phyloP scores from a whole-genome alignment of 1,140 invertebrate genomes.

The Procambarus clarkii region DNA sequence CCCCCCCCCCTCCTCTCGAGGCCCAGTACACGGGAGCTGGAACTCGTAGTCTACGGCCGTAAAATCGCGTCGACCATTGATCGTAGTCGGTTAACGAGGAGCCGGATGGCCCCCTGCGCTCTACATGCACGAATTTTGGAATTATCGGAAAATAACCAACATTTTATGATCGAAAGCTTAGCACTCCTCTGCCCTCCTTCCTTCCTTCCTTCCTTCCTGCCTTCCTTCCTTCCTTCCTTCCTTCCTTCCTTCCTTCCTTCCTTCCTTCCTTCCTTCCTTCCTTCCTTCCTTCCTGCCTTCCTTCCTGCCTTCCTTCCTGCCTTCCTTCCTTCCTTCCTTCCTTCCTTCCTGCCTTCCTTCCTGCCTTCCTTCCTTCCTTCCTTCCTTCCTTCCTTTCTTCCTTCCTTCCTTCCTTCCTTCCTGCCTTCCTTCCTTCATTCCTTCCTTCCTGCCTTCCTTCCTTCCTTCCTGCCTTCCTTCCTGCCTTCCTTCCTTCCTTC shows the following conservation, averaged over 20 bases:
- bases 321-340: too few relatives aligned
- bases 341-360: neutral
- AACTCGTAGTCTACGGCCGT: neutral
- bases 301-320: neutral
- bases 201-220: neutral
- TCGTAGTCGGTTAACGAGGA: neutral
- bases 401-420: neutral
- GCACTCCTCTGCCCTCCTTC: too few relatives aligned
- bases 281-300: neutral
- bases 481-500: neutral
- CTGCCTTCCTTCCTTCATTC: neutral
- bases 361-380: neutral
- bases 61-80: conserved; percentile 10
- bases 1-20: neutral
- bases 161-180: neutral
- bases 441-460: neutral
- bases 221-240: neutral
- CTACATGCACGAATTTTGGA: conserved; percentile 3
- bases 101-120: neutral
- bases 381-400: conserved; percentile 1
- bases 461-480: neutral
- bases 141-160: conserved; percentile 14
- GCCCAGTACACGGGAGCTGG: neutral
- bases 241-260: neutral
- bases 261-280: neutral